Evolutionary conservation across 1,140 invertebrate species (phyloP).

Genomic region (Tetramorium parvispinum): DNA sequence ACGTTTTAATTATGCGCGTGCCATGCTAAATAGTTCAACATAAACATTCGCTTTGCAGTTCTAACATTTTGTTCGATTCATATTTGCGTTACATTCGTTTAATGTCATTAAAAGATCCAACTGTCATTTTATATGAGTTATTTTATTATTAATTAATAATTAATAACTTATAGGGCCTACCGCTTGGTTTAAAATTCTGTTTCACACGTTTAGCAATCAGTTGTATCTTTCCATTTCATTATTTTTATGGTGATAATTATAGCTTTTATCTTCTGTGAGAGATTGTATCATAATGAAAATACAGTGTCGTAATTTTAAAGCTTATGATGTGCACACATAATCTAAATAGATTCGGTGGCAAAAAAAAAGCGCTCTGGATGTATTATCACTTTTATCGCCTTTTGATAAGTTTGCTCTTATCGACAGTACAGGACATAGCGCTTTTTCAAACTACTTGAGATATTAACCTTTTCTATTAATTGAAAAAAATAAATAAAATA

Average conservation of each 20-base stretch:
- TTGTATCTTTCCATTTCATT: not conserved
- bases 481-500: conserved; percentile 8
- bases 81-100: conserved; percentile 43
- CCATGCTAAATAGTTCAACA: conserved; percentile 43
- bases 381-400: conserved; percentile 18
- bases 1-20: conserved; percentile 56
- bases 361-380: not conserved
- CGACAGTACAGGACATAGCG: not conserved
- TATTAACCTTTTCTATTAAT: conserved; percentile 14
- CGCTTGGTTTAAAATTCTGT: conserved; percentile 1
- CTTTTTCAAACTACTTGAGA: conserved; percentile 9
- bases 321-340: not conserved
- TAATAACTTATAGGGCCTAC: conserved; percentile 9
- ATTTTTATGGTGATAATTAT: not conserved
- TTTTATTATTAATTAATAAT: conserved; percentile 36
- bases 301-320: not conserved
- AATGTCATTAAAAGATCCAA: conserved; percentile 57
- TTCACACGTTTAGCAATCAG: not conserved
- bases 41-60: conserved; percentile 31
- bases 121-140: conserved; percentile 24
- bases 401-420: conserved; percentile 10
- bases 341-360: conserved; percentile 10
- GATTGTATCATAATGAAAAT: conserved; percentile 6
- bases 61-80: conserved; percentile 39
- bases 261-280: not conserved